Evolutionary conservation across 2,113 vertebrate genomes (phyloP).

Genomic region (Zingel zingel): DNA sequence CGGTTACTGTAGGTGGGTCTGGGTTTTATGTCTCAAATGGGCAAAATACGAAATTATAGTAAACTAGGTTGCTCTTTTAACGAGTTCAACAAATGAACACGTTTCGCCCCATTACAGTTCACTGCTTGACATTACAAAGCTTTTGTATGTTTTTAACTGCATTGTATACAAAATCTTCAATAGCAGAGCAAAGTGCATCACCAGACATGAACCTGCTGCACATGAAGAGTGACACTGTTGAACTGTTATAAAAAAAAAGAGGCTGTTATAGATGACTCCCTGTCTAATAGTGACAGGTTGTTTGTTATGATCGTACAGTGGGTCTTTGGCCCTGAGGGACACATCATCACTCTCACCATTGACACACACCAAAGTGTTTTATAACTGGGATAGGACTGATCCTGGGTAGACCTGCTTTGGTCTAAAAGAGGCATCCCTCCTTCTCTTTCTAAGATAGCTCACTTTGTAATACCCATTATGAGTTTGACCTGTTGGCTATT

Average conservation of each 20-base stretch:
- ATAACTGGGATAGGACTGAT: neutral
- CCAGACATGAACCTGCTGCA: conserved; percentile 12
- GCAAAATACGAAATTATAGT: too few relatives aligned
- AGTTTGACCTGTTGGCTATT: neutral
- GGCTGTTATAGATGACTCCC: conserved; percentile 38
- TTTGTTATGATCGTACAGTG: conserved; percentile 46
- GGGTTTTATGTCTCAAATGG: conserved; percentile 2
- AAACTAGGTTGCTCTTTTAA: conserved; percentile 2
- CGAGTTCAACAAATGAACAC: conserved; percentile 8
- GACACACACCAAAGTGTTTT: conserved; percentile 13
- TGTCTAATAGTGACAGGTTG: conserved; percentile 49
- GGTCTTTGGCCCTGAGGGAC: conserved; percentile 29
- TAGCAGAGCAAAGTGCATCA: conserved; percentile 1
- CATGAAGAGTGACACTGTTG: neutral
- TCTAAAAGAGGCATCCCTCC: neutral
- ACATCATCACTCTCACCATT: conserved; percentile 22
- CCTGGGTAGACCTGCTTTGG: neutral
- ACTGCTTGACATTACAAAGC: neutral
- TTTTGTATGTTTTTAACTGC: conserved; percentile 11
- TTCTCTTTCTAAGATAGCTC: neutral
- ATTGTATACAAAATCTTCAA: neutral
- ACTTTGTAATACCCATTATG: neutral
- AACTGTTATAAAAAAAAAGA: conserved; percentile 1
- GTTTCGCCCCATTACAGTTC: neutral
- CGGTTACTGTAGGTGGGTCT: conserved; percentile 27